phyloP scores from a whole-genome alignment of 1,140 invertebrate species.

The Zaprionus taronus region DNA sequence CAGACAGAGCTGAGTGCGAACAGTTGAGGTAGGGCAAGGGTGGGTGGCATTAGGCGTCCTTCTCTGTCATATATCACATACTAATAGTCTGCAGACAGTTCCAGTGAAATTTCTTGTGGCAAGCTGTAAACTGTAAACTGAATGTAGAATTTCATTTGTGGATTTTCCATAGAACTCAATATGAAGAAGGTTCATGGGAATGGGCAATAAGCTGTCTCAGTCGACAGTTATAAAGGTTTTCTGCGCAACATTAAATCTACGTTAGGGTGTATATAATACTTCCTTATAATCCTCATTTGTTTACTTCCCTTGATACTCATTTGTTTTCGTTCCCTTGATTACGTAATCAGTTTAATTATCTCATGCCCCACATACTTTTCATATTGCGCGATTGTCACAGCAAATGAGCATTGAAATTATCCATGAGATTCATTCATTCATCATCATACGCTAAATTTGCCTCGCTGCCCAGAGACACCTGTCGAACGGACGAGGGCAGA shows the following conservation, averaged over 20 bases:
- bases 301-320: background rate
- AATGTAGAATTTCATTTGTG: background rate
- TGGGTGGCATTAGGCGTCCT: conserved; percentile 27
- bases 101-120: conserved; percentile 16
- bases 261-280: too few relatives aligned
- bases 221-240: background rate
- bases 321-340: conserved; percentile 25
- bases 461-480: conserved; percentile 47
- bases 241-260: too few relatives aligned
- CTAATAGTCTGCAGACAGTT: conserved; percentile 40
- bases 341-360: conserved; percentile 12
- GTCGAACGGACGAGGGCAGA: conserved; percentile 8
- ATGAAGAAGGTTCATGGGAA: background rate
- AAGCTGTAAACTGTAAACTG: background rate
- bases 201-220: background rate
- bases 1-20: background rate
- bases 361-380: conserved; percentile 37
- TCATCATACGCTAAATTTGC: conserved; percentile 38
- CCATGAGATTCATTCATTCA: conserved; percentile 33
- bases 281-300: background rate
- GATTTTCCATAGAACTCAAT: background rate
- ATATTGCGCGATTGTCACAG: conserved; percentile 18
- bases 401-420: conserved; percentile 37
- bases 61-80: conserved; percentile 41
- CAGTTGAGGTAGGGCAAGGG: background rate